Percentiles rank a stretch among this genome's conserved stretches.
These are phyloP conservation scores for Muscicapa striata DNA, from an alignment of 2,797 vertebrate species.

Conservation along the genomic window DNA sequence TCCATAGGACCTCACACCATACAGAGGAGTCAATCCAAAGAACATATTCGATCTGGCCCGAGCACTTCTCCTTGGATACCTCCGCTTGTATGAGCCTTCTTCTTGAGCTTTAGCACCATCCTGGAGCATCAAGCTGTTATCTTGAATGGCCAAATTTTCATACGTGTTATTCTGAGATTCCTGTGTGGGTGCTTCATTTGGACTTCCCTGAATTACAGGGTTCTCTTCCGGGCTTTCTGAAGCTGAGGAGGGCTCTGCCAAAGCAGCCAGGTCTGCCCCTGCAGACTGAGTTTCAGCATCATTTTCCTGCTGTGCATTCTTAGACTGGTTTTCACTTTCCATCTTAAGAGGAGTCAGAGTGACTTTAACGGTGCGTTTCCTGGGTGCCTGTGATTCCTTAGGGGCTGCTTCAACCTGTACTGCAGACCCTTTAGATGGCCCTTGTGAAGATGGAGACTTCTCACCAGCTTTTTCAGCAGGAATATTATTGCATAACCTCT, in stretches of 20 bases:
- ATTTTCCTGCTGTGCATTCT: constrained; percentile 54
- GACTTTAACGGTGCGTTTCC: constrained; percentile 84
- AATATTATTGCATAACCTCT: constrained; percentile 70
- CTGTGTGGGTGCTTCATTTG: constrained; percentile 44
- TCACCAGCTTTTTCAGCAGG: constrained; percentile 74
- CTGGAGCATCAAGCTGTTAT: constrained; percentile 74
- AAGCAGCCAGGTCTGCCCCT: constrained; percentile 22
- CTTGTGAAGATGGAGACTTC: constrained; percentile 70
- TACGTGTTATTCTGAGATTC: constrained; percentile 70
- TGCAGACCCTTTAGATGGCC: constrained; percentile 63
- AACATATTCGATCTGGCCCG: constrained; percentile 99
- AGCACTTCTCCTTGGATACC: constrained; percentile 95
- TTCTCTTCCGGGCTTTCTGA: constrained; percentile 51
- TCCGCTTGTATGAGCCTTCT: constrained; percentile 92
- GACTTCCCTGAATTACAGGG: constrained; percentile 47
- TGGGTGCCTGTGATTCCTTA: constrained; percentile 81
- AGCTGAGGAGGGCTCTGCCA: constrained; percentile 40
- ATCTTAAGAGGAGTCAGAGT: constrained; percentile 84
- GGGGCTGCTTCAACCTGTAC: constrained; percentile 72
- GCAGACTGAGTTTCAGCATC: constrained; percentile 44
- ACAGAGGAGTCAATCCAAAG: constrained; percentile 95
- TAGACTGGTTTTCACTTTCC: constrained; percentile 80
- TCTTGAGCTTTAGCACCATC: constrained; percentile 87
- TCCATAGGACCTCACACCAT: constrained; percentile 95
- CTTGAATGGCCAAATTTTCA: constrained; percentile 71